Percentiles rank a stretch among this genome's conserved stretches.
phyloP scores from a whole-genome alignment of 2,888 invertebrate genomes.

The Antitype chi region DNA sequence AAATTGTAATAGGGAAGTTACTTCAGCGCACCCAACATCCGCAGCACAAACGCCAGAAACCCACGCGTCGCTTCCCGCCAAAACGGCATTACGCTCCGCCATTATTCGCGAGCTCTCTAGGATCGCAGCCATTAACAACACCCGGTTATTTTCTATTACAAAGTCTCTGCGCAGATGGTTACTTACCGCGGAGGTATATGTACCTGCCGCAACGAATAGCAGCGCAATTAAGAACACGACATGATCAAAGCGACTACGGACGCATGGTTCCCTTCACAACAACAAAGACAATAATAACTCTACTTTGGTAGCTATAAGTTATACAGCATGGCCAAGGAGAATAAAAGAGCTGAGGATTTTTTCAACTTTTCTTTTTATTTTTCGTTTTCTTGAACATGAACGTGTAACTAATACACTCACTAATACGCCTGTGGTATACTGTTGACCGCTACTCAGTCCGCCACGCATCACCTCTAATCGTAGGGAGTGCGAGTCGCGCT shows the following conservation, averaged over 20 bases:
- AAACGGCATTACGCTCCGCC: constrained; percentile 65
- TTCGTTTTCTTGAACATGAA: constrained; percentile 17
- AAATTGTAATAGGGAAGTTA: constrained; percentile 65
- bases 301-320: constrained; percentile 40
- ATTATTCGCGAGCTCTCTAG: constrained; percentile 75
- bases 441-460: constrained; percentile 61
- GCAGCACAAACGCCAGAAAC: constrained; percentile 52
- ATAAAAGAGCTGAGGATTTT: constrained; percentile 18
- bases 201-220: constrained; percentile 60
- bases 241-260: constrained; percentile 72
- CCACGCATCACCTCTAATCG: constrained; percentile 65
- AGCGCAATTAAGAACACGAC: constrained; percentile 68
- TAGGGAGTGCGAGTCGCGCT: constrained; percentile 75
- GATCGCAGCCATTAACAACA: constrained; percentile 75
- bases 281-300: constrained; percentile 62
- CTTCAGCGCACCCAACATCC: constrained; percentile 62
- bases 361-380: constrained; percentile 17
- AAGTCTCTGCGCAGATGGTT: constrained; percentile 52
- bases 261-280: constrained; percentile 66
- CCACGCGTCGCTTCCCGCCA: constrained; percentile 72
- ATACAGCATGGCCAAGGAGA: constrained; percentile 15
- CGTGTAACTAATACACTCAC: constrained; percentile 32
- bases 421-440: constrained; percentile 37
- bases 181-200: constrained; percentile 49
- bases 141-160: constrained; percentile 70